These are phyloP conservation scores for Salvator merianae DNA, from an alignment of 2,113 vertebrate genomes.

Conservation along the genomic window DNA sequence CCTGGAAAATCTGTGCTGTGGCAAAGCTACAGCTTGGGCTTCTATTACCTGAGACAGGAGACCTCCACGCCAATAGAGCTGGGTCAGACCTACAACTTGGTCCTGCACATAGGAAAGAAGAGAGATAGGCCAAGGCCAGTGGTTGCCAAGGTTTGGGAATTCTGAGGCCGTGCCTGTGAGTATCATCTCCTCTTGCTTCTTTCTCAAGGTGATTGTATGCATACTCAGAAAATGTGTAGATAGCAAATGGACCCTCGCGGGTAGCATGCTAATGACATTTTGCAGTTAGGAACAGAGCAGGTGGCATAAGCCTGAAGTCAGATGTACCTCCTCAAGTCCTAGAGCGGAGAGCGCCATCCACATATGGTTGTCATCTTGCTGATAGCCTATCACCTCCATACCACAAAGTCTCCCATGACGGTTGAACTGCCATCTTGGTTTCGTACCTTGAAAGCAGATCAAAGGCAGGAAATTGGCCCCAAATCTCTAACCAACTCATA, in stretches of 20 bases:
- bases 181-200: too few species aligned
- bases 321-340: neutral
- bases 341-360: constrained; percentile 14
- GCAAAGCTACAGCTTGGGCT: constrained; percentile 11
- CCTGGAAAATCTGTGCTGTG: constrained; percentile 19
- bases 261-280: too few species aligned
- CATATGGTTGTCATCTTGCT: neutral
- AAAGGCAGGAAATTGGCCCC: neutral
- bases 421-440: constrained; percentile 16
- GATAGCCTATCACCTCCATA: constrained; percentile 19
- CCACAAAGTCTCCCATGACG: neutral
- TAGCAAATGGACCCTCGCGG: too few species aligned
- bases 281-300: neutral
- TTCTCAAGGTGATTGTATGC: too few species aligned
- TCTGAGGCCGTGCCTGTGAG: too few species aligned
- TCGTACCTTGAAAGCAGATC: neutral
- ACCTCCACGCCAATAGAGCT: constrained; percentile 5
- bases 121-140: neutral
- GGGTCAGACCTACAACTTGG: constrained; percentile 18
- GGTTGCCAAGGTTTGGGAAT: neutral
- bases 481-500: neutral
- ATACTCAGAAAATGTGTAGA: too few species aligned
- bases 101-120: neutral
- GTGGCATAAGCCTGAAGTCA: neutral
- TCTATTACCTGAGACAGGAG: constrained; percentile 17